Evolutionary conservation across 2,113 vertebrate species (phyloP), one percentile per base, ranked within the genome.

Genomic region (Rhynchomys soricoides): DNA sequence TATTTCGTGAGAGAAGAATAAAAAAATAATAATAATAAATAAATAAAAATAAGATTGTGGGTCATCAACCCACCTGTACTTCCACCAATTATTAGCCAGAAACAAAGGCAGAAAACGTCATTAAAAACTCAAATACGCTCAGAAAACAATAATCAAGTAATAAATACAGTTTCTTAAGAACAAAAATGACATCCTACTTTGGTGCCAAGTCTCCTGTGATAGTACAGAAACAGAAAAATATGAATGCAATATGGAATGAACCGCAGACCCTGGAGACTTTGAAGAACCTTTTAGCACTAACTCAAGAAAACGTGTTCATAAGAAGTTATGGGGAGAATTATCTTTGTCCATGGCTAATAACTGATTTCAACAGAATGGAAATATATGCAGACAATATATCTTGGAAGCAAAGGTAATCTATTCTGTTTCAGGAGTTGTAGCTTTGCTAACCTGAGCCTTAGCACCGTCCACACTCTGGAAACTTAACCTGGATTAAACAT

Each of bases 111-210:
- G 50, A 31, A 31, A 26, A 9, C 34, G 34, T 50, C n/a, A 57
- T 48, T 91, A 90, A 78, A 78, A 88, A 74, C 5, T 29, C 83
- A 34, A n/a, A 71, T 71, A n/a, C 7, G 40, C 40, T 17, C 37
- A 40, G 16, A 71, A n/a, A 71, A 71, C 68, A 71, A 40, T n/a
- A 22, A 70, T 37, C 34, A 70, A 71, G n/a, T 62, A 37, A 91
- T 13, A 91, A 85, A 83, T 29, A 70, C 11, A 93, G n/a, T 91
- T 86, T 95, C 87, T 73, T 73, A 71, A n/a, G 68, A 70, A 37
- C 17, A 71, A 71, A n/a, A n/a, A 71, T 21, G 8, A 86, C 45
- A 92, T n/a, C 3, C 6, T 43, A 64, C 1, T 74, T 90, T 86
- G 52, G 87, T 85, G 19, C 3, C 29, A 92, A 92, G 78, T 90